Percentiles rank a stretch among this genome's conserved stretches.
Evolutionary conservation across 2,797 vertebrate genomes (phyloP).

Genomic region (Hirundo rustica): DNA sequence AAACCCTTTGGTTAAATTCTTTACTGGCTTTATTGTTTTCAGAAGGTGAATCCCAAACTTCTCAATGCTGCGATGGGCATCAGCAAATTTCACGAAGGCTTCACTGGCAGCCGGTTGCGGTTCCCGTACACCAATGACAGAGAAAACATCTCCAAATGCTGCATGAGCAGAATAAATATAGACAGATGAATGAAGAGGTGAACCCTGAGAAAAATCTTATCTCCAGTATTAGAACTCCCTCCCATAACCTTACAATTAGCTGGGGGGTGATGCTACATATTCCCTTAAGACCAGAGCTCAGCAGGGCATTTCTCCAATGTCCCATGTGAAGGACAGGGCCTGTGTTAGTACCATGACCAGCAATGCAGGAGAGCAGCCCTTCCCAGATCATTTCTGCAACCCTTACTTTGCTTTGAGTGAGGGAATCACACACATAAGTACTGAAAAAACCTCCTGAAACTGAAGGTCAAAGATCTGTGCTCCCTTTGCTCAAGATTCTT

Average conservation of each 20-base stretch:
- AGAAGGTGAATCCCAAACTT: conserved; percentile 95
- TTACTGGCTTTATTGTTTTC: conserved; percentile 97
- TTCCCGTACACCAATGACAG: conserved; percentile 95
- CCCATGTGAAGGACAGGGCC: background rate
- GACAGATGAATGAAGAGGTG: background rate
- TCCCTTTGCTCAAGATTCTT: background rate
- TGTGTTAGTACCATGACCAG: background rate
- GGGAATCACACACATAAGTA: background rate
- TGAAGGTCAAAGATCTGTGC: background rate
- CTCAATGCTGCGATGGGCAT: conserved; percentile 97
- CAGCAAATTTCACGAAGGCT: conserved; percentile 97
- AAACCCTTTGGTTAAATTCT: background rate
- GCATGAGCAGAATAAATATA: conserved; percentile 4
- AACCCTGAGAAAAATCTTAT: background rate
- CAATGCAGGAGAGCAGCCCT: background rate
- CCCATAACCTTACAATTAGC: background rate
- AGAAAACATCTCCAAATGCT: conserved; percentile 98
- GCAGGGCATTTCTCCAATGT: background rate
- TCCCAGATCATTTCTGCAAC: background rate
- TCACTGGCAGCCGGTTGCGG: conserved; percentile 95
- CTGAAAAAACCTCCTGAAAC: background rate
- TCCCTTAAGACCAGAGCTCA: background rate
- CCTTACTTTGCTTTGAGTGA: background rate
- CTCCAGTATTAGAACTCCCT: background rate
- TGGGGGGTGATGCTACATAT: background rate